These are phyloP conservation scores for Criorhina ranunculi DNA, from an alignment of 2,888 invertebrate genomes.

Conservation along the genomic window DNA sequence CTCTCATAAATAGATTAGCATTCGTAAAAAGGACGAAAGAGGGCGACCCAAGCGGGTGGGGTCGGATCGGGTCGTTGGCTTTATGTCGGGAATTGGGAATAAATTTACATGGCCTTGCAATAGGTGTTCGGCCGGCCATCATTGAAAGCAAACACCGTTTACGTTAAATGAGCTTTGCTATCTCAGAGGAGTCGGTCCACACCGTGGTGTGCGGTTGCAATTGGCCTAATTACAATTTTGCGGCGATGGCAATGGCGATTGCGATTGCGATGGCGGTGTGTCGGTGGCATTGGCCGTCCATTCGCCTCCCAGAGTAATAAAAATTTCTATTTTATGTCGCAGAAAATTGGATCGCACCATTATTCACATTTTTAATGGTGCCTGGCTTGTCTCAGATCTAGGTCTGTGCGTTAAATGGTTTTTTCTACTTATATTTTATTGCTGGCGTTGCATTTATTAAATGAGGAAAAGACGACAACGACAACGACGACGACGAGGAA, in stretches of 20 bases:
- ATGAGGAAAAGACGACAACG: slow-evolving; percentile 14
- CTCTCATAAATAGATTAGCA: slow-evolving; percentile 70
- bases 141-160: slow-evolving; percentile 66
- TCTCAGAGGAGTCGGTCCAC: slow-evolving; percentile 2
- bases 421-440: slow-evolving; percentile 44
- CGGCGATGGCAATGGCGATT: slow-evolving; percentile 15
- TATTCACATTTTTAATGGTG: slow-evolving; percentile 75
- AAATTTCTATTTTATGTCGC: slow-evolving; percentile 74
- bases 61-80: slow-evolving; percentile 36
- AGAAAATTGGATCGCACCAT: slow-evolving; percentile 77
- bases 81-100: slow-evolving; percentile 30
- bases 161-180: slow-evolving; percentile 50
- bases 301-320: slow-evolving; percentile 70
- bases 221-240: slow-evolving; percentile 74
- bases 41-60: neutral
- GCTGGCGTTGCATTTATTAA: slow-evolving; percentile 68
- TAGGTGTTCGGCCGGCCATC: slow-evolving; percentile 42
- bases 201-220: slow-evolving; percentile 54
- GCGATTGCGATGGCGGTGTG: too few species aligned
- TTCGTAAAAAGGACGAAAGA: slow-evolving; percentile 61
- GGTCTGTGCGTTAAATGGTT: slow-evolving; percentile 70
- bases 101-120: slow-evolving; percentile 62
- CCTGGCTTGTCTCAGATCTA: slow-evolving; percentile 64
- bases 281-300: slow-evolving; percentile 59
- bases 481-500: too few species aligned